Evolutionary conservation across 2,888 invertebrate species (phyloP), one percentile per base, ranked within the genome.

Genomic region (Scaptomyza cyrtandrae): DNA sequence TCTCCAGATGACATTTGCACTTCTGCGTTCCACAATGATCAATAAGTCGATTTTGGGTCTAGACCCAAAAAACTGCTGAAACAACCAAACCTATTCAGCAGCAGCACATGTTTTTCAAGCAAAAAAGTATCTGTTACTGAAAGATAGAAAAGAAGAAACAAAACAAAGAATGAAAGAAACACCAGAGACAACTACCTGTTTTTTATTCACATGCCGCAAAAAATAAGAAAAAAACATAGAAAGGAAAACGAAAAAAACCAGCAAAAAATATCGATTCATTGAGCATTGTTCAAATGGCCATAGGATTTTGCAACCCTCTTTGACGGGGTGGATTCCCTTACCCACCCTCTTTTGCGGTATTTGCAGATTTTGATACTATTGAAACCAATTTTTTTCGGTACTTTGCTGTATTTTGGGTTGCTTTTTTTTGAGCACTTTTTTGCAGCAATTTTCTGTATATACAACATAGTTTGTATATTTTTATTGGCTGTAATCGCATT

Each of bases 1-100:
- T 27, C 61, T 53, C 60, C 86, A 77, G 82, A 82, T 85, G 82
- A 84, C 79, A 86, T 78, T 82, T 80, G 80, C 80, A 83, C 86
- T 80, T 74, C 55, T 49, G 44, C 37, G 45, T 53, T 24, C 6
- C 43, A 76, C 76, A 85, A 72, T 71, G 85, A 82, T 76, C 86
- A 89, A 86, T 89, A 87, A 87, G 89, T 87, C 89, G 86, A 72
- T 64, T 70, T 71, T 27, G 35, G 45, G 19, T 52, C 41, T 44
- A 59, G 37, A 37, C 52, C n/a, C 19, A 45, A 61, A 39, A 55
- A n/a, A 35, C 29, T 48, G n/a, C 45, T 24, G 50, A 75, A 60
- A 52, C 57, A 16, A 33, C 33, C 45, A 31, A 35, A 66, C 71
- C 83, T 74, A 65, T 77, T 67, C 67, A 64, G 52, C 37, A 56